Percentiles rank a stretch among this genome's conserved stretches.
Conservation (phyloP, 2,888 invertebrate species). For the Tethea ocularis region DNA sequence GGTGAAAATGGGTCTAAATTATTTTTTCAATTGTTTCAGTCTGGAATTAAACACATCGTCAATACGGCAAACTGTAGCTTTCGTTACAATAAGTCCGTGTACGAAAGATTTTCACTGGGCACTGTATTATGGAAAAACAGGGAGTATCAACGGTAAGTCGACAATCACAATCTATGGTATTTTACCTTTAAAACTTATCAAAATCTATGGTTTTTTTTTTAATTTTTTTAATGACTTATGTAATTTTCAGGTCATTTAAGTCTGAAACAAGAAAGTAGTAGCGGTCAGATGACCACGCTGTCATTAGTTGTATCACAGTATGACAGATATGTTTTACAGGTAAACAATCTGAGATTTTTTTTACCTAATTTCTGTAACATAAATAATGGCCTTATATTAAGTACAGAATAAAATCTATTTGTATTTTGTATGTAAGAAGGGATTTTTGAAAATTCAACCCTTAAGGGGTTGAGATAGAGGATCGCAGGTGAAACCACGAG, state of each 20-base stretch:
- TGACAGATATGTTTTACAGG: constrained; percentile 72
- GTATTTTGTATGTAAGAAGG: no score
- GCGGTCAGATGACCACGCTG: constrained; percentile 55
- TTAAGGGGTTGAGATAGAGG: no score
- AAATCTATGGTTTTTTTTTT: no score
- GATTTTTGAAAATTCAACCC: no score
- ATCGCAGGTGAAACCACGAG: no score
- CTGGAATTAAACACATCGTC: constrained; percentile 70
- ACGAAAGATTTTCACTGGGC: constrained; percentile 69
- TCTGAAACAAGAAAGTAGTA: constrained; percentile 52
- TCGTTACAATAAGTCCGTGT: constrained; percentile 72
- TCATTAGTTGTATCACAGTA: constrained; percentile 57
- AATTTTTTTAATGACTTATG: background rate
- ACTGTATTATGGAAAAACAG: constrained; percentile 58
- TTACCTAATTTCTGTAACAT: no score
- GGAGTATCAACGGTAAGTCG: constrained; percentile 12
- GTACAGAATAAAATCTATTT: no score
- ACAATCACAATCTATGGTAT: background rate
- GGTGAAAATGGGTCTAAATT: constrained; percentile 3
- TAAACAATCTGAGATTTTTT: no score
- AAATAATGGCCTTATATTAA: no score
- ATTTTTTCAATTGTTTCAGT: constrained; percentile 49
- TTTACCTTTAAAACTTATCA: no score
- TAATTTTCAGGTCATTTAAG: constrained; percentile 53
- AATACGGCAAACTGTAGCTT: constrained; percentile 60